Conservation (phyloP, 2,113 vertebrate genomes). For the Apus apus region DNA sequence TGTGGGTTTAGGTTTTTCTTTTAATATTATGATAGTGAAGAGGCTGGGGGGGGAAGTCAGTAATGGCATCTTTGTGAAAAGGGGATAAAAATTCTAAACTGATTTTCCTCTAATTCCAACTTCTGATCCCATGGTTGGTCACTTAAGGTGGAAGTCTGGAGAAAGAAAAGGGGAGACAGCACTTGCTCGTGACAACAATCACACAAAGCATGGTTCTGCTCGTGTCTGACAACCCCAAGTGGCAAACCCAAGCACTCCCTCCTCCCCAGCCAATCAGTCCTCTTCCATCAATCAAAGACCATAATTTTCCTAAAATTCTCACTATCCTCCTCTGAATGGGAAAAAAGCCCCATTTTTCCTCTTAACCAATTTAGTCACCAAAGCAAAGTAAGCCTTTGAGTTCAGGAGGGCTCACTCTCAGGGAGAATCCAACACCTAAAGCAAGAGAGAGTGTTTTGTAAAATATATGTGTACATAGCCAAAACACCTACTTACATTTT, state of each 20-base stretch:
- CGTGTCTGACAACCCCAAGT: not conserved
- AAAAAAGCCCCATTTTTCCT: not conserved
- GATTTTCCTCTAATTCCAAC: not conserved
- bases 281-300: not conserved
- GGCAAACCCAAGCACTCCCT: not conserved
- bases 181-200: not conserved
- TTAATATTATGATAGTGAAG: not conserved
- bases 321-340: not conserved
- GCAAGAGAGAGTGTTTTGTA: not conserved
- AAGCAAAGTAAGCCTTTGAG: not conserved
- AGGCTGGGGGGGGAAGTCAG: not conserved
- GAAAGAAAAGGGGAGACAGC: not conserved
- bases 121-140: not conserved
- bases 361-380: not conserved
- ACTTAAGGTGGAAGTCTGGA: not conserved
- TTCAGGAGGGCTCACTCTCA: not conserved
- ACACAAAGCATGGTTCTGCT: not conserved
- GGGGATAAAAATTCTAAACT: not conserved
- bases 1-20: not conserved
- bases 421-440: not conserved
- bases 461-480: not conserved
- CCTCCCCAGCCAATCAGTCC: not conserved
- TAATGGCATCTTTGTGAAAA: not conserved
- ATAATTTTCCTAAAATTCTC: not conserved
- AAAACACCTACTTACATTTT: slow-evolving; percentile 74